Base-by-base conservation (phyloP, 2,797 vertebrate genomes). In the Tiaroga cobitis region DNA sequence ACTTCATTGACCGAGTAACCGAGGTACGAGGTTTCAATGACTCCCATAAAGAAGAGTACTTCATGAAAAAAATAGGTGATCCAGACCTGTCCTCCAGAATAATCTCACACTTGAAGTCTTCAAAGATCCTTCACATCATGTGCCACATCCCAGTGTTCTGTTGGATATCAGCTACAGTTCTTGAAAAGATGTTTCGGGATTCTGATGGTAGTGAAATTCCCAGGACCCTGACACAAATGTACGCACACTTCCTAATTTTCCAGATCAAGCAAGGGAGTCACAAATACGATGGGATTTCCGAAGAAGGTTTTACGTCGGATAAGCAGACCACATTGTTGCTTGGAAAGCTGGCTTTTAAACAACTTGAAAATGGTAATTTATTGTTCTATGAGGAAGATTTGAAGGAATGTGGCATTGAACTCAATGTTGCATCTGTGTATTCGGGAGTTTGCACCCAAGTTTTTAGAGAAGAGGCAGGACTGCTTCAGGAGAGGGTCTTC, bases 361-460 rank as follows among this genome's bases (percentile, higher is more conserved):
- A 89, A 9, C 82, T 89, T 63, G 73, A 84, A 51, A 80, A 67
- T 8, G 78, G 79, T 43, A 82, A 82, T 79, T 26, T 87, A 49
- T 26, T 88, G 39, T 88, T 88, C 72, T 78, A 78, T 49, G 80
- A 86, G 75, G 75, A 75, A 8, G 67, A 88, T 78, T 77, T 86
- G 39, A 83, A 9, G 69, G 83, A 87, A 59, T 87, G 78, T 78
- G 86, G 72, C 32, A 78, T 87, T 78, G 73, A 87, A n/a, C 37
- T 82, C 32, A 11, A 76, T 1, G 13, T 70, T 37, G 81, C 85
- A 43, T 81, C 70, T 1, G 32, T 87, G 59, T 84, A 72, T 78
- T 87, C 84, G 65, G 86, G 82, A 29, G 39, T 89, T 65, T 86
- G 84, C 34, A 85, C 82, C 32, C 65, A 89, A 41, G 85, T 89